Percentiles rank a stretch among this genome's conserved stretches.
Conservation (phyloP, 2,113 vertebrate genomes). For the Puffinus mauretanicus region DNA sequence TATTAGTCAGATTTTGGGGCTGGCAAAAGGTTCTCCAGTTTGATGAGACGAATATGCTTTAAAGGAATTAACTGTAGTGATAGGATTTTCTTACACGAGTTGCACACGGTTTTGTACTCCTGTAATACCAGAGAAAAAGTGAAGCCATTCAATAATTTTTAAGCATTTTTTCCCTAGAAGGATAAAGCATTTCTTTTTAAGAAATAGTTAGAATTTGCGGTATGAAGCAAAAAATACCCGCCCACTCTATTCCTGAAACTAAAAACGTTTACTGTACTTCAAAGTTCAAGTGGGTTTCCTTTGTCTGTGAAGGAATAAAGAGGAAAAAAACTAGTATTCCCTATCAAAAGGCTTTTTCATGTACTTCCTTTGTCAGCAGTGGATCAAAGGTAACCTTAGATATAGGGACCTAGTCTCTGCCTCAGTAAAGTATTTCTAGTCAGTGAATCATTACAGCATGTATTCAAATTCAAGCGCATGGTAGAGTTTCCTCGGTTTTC, state of each 20-base stretch:
- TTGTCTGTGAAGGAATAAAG: slow-evolving; percentile 9
- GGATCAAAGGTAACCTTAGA: slow-evolving; percentile 59
- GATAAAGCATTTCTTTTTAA: background rate
- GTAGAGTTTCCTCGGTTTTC: slow-evolving; percentile 6
- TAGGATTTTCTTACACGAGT: background rate
- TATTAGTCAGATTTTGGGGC: background rate
- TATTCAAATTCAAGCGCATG: background rate
- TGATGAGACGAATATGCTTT: background rate
- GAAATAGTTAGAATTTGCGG: background rate
- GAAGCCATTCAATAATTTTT: background rate
- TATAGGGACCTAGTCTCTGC: background rate
- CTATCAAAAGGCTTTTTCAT: slow-evolving; percentile 44
- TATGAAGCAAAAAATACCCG: background rate
- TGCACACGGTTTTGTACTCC: background rate
- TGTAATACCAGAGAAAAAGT: background rate
- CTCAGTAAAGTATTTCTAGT: background rate
- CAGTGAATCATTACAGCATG: background rate
- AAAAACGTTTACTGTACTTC: background rate
- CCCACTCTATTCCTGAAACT: background rate
- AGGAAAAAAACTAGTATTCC: background rate
- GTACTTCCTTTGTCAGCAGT: slow-evolving; percentile 10
- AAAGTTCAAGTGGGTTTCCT: background rate
- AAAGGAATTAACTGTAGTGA: background rate
- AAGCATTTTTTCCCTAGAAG: background rate
- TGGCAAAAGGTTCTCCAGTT: background rate